phyloP scores from a whole-genome alignment of 2,797 vertebrate species.

The Rachycentron canadum region DNA sequence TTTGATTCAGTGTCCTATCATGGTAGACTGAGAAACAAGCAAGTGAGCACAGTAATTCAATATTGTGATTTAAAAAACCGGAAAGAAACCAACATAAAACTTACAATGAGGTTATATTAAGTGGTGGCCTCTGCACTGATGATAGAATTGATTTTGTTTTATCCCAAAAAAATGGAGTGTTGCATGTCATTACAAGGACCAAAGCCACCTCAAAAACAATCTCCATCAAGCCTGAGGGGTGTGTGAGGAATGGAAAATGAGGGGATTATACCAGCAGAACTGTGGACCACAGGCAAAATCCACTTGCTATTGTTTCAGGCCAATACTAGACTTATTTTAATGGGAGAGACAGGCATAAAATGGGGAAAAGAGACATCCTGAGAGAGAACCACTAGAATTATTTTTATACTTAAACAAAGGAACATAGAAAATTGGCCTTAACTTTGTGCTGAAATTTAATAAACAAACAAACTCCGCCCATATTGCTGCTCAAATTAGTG shows the following conservation, averaged over 20 bases:
- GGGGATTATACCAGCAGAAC: slow-evolving; percentile 74
- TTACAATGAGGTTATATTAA: slow-evolving; percentile 65
- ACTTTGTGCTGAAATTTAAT: slow-evolving; percentile 18
- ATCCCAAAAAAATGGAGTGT: slow-evolving; percentile 45
- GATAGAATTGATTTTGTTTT: slow-evolving; percentile 72
- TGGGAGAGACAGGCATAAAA: slow-evolving; percentile 13
- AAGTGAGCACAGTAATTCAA: slow-evolving; percentile 74
- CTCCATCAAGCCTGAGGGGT: slow-evolving; percentile 69
- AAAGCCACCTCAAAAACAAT: slow-evolving; percentile 78
- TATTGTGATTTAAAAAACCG: slow-evolving; percentile 61
- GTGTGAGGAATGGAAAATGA: slow-evolving; percentile 76
- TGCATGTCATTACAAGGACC: slow-evolving; percentile 74
- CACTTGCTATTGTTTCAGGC: slow-evolving; percentile 67
- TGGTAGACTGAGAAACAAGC: slow-evolving; percentile 71
- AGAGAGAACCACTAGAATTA: slow-evolving; percentile 20
- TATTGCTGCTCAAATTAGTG: slow-evolving; percentile 5
- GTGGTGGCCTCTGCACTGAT: slow-evolving; percentile 67
- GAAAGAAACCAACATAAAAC: slow-evolving; percentile 56
- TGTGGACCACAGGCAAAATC: slow-evolving; percentile 60
- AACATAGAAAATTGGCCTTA: slow-evolving; percentile 17
- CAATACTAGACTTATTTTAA: slow-evolving; percentile 59
- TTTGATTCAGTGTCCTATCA: slow-evolving; percentile 73
- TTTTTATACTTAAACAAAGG: slow-evolving; percentile 41
- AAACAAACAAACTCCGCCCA: slow-evolving; percentile 3
- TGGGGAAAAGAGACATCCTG: slow-evolving; percentile 44